A percentile compares a stretch with the other conserved stretches of the same genome.
Conservation (phyloP, 2,113 vertebrate species). For the Zosterops japonicus region DNA sequence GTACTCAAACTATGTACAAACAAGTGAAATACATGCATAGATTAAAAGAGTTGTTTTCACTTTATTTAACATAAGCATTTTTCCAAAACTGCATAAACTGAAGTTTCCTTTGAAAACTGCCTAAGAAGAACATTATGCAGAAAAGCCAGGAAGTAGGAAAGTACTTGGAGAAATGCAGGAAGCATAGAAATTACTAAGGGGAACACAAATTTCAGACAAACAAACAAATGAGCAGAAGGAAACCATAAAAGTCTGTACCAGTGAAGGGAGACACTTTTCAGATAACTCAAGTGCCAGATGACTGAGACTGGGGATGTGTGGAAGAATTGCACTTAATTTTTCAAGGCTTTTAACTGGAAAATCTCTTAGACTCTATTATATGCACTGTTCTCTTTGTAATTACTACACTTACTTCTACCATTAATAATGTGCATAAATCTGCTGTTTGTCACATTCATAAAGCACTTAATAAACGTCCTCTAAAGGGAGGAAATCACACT, state of each 20-base stretch:
- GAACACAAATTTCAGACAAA: conserved; percentile 26
- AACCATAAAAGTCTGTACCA: not conserved
- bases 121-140: not conserved
- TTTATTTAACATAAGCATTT: conserved; percentile 27
- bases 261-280: conserved; percentile 32
- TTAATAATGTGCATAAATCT: conserved; percentile 17
- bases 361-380: not conserved
- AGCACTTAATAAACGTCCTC: not conserved
- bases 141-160: conserved; percentile 38
- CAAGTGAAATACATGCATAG: not conserved
- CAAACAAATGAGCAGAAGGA: not conserved
- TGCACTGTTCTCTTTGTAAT: not conserved
- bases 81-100: conserved; percentile 7
- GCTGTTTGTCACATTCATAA: not conserved
- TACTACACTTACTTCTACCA: conserved; percentile 1
- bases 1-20: not conserved
- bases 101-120: conserved; percentile 41
- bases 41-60: not conserved
- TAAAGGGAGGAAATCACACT: not conserved
- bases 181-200: conserved; percentile 9
- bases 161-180: conserved; percentile 14
- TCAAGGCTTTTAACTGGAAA: conserved; percentile 44
- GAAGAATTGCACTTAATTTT: conserved; percentile 14
- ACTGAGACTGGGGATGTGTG: not conserved
- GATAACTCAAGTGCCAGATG: not conserved